Conservation (phyloP, 2,113 vertebrate species). For the Planiliza haematocheilus region DNA sequence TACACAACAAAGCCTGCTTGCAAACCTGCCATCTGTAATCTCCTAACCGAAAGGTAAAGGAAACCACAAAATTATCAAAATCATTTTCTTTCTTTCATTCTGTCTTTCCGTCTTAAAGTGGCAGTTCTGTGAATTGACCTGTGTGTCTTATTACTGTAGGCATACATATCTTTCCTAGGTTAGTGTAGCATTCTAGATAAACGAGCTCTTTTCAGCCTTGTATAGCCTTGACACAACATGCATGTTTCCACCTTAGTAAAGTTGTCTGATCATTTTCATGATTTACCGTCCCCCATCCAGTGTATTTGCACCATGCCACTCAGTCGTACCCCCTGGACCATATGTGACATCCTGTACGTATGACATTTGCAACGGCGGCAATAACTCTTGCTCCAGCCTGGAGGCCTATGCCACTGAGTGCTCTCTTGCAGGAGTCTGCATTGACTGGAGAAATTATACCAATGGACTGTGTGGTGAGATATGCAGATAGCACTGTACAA, state of each 20-base stretch:
- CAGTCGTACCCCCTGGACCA: slow-evolving; percentile 68
- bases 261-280: background rate
- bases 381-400: slow-evolving; percentile 82
- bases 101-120: no score
- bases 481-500: background rate
- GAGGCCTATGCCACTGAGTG: slow-evolving; percentile 89
- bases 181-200: no score
- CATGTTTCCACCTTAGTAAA: no score
- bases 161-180: no score
- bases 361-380: slow-evolving; percentile 76
- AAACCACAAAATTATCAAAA: background rate
- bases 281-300: slow-evolving; percentile 66
- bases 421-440: slow-evolving; percentile 80
- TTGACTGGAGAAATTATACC: slow-evolving; percentile 88
- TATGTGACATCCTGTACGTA: slow-evolving; percentile 83
- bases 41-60: slow-evolving; percentile 86
- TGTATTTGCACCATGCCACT: slow-evolving; percentile 83
- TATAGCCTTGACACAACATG: no score
- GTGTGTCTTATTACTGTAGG: no score
- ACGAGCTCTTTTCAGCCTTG: no score
- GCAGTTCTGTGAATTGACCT: no score
- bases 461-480: slow-evolving; percentile 86
- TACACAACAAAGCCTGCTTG: slow-evolving; percentile 40
- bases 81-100: background rate
- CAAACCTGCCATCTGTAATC: slow-evolving; percentile 77